Evolutionary conservation across 2,888 invertebrate species (phyloP).

Genomic region (Mechanitis mazaeus): DNA sequence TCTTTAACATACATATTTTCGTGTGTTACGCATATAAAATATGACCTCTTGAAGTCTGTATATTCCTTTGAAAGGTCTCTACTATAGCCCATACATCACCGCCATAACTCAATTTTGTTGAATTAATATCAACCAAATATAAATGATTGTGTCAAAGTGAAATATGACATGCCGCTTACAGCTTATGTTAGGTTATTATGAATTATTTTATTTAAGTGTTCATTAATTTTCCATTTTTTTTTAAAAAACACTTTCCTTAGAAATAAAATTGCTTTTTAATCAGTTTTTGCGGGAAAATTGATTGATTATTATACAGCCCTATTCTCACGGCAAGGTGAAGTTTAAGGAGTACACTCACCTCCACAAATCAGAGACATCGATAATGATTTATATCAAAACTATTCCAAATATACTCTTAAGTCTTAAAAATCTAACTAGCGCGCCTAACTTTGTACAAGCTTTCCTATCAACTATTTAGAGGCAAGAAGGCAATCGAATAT

Average conservation of each 20-base stretch:
- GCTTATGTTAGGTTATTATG: conserved; percentile 11
- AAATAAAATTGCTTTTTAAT: conserved; percentile 2
- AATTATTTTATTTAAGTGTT: conserved; percentile 15
- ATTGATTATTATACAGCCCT: conserved; percentile 12
- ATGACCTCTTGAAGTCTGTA: too few species aligned
- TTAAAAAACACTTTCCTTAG: conserved; percentile 7
- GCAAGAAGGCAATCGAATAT: conserved; percentile 70
- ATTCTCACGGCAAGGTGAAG: conserved; percentile 35
- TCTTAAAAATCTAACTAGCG: conserved; percentile 55
- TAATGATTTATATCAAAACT: conserved; percentile 42
- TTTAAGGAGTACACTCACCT: conserved; percentile 54
- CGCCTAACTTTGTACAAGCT: conserved; percentile 58
- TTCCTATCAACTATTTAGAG: conserved; percentile 52
- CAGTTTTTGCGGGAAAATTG: conserved; percentile 19
- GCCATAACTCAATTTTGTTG: conserved; percentile 9
- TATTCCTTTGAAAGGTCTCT: background rate
- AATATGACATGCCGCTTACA: conserved; percentile 19
- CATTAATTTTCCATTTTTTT: conserved; percentile 9
- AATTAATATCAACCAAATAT: conserved; percentile 14
- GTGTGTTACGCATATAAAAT: too few species aligned
- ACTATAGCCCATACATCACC: conserved; percentile 5
- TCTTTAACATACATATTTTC: too few species aligned
- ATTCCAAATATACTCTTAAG: conserved; percentile 36
- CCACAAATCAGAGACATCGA: conserved; percentile 70
- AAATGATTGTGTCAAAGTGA: conserved; percentile 19